These are phyloP conservation scores for Oxystoma pomonae DNA, from an alignment of 2,888 invertebrate species.

Conservation along the genomic window DNA sequence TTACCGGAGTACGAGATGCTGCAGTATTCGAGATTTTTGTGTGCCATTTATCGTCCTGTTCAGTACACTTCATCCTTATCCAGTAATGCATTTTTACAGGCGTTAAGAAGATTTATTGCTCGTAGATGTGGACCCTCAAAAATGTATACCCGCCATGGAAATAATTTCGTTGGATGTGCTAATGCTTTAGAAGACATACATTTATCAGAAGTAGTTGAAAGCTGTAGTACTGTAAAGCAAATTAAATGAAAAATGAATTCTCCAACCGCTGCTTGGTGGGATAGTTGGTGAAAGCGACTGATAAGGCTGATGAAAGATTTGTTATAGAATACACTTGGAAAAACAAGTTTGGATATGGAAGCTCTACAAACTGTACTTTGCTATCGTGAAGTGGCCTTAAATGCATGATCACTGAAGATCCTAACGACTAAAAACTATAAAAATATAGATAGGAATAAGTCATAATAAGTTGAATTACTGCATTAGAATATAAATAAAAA, in stretches of 20 bases:
- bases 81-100: constrained; percentile 30
- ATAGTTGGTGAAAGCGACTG: constrained; percentile 45
- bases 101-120: constrained; percentile 14
- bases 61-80: constrained; percentile 26
- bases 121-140: constrained; percentile 11
- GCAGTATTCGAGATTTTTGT: constrained; percentile 14
- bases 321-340: constrained; percentile 38
- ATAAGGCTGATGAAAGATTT: constrained; percentile 40
- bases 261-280: constrained; percentile 44
- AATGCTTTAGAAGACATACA: constrained; percentile 7
- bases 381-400: constrained; percentile 38
- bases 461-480: too few relatives aligned
- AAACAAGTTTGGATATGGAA: constrained; percentile 29
- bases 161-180: constrained; percentile 16
- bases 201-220: constrained; percentile 19
- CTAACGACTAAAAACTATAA: background rate
- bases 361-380: constrained; percentile 27
- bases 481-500: too few relatives aligned
- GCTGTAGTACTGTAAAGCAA: constrained; percentile 15
- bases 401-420: constrained; percentile 25
- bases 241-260: constrained; percentile 40
- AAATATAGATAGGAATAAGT: too few relatives aligned
- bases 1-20: constrained; percentile 25
- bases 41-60: constrained; percentile 21
- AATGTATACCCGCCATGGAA: constrained; percentile 20